A percentile compares a stretch with the other conserved stretches of the same genome.
These are phyloP conservation scores for Henricia sp. DNA, from an alignment of 53 echinoderm and acorn worm genomes.

Conservation along the genomic window DNA sequence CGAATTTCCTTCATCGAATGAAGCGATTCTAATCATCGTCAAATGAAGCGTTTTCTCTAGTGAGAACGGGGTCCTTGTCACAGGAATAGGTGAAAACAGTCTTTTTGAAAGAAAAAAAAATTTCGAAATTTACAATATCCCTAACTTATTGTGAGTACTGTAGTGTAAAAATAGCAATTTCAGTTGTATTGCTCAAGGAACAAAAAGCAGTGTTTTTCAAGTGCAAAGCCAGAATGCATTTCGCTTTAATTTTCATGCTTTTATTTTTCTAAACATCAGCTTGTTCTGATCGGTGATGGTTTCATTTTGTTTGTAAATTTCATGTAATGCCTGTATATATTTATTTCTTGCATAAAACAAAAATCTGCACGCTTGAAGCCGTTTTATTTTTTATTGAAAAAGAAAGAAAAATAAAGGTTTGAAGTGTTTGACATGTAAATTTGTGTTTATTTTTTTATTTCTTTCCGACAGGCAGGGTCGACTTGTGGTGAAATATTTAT, in stretches of 20 bases:
- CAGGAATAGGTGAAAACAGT: no score
- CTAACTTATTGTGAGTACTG: neutral
- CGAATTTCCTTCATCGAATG: no score
- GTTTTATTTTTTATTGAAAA: conserved; percentile 53
- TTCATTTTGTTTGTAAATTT: neutral
- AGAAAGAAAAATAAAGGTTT: conserved; percentile 33
- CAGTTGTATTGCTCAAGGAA: neutral
- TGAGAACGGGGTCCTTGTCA: no score
- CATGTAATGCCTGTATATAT: conserved; percentile 41
- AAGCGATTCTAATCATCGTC: no score
- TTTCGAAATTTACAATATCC: neutral
- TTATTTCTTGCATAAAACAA: conserved; percentile 19
- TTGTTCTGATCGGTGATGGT: conserved; percentile 26
- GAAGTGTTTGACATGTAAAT: conserved; percentile 15
- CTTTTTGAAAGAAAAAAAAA: neutral
- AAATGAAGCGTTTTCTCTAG: no score
- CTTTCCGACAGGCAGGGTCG: no score
- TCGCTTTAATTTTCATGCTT: neutral
- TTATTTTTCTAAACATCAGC: conserved; percentile 18
- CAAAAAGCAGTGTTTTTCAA: neutral
- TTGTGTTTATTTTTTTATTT: no score
- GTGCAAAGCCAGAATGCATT: conserved; percentile 12
- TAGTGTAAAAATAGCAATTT: neutral
- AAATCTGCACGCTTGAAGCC: conserved; percentile 52
- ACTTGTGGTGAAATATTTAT: no score